Conservation (phyloP, 2,797 vertebrate genomes). For the Gymnodraco acuticeps region DNA sequence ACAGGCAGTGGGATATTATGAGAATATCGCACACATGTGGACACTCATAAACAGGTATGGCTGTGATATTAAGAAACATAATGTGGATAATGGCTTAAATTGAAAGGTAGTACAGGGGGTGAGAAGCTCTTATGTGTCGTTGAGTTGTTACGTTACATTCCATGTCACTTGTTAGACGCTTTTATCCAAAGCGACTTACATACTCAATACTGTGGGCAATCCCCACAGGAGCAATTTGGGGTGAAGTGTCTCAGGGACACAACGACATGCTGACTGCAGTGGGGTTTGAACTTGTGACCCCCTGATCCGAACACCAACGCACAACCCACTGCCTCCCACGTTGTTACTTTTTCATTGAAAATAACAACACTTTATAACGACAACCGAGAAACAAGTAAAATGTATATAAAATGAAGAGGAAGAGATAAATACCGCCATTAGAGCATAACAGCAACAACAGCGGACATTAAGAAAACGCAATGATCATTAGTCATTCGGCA, state of each 20-base stretch:
- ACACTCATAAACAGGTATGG: background rate
- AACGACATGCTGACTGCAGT: too few relatives aligned
- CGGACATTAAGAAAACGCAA: conserved; percentile 15
- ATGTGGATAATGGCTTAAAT: background rate
- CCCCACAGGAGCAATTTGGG: too few relatives aligned
- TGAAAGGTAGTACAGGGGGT: background rate
- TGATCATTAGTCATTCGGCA: conserved; percentile 14
- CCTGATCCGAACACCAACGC: too few relatives aligned
- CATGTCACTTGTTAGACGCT: too few relatives aligned
- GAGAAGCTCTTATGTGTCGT: background rate
- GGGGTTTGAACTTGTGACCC: too few relatives aligned
- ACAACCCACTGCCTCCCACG: too few relatives aligned
- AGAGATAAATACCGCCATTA: background rate
- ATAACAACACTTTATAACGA: background rate
- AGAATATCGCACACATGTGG: conserved; percentile 22
- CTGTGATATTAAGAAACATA: background rate
- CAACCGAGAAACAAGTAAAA: background rate
- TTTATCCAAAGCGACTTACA: too few relatives aligned
- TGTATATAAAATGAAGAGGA: background rate
- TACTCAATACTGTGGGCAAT: too few relatives aligned
- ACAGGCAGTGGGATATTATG: conserved; percentile 14
- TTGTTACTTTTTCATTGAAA: background rate
- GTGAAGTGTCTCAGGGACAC: too few relatives aligned
- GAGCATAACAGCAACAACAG: conserved; percentile 1
- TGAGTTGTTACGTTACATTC: background rate